Percentiles rank a stretch among this genome's conserved stretches.
These are phyloP conservation scores for Trimorus sp. DNA, from an alignment of 2,888 invertebrate species.

Conservation along the genomic window DNA sequence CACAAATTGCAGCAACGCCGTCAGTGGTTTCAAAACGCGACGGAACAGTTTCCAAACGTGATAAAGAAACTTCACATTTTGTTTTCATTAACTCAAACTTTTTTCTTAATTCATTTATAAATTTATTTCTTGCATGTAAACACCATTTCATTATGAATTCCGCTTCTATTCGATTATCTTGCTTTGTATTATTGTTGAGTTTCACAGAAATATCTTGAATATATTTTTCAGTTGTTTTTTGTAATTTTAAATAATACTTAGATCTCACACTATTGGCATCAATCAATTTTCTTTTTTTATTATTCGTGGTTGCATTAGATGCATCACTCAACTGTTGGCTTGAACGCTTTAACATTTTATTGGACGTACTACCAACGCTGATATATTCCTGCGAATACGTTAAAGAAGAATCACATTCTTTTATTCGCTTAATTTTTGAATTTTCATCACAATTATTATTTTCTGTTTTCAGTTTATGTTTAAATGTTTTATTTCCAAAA, in stretches of 20 bases:
- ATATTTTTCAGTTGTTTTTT: constrained; percentile 2
- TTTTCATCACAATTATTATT: no score
- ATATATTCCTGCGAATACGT: no score
- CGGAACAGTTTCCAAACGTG: background rate
- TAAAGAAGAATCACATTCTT: no score
- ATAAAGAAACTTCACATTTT: constrained; percentile 11
- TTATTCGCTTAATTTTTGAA: no score
- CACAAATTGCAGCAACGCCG: background rate
- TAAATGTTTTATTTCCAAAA: no score
- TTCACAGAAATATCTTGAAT: constrained; percentile 1
- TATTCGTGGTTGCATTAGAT: no score
- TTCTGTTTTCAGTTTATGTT: no score
- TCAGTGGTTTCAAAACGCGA: background rate
- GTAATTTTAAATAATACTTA: background rate
- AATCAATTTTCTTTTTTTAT: no score
- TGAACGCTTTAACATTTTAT: no score
- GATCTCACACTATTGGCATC: no score
- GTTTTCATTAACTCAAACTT: background rate
- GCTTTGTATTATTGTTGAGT: background rate
- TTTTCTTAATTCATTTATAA: background rate
- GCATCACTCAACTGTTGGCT: no score
- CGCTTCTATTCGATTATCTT: constrained; percentile 1
- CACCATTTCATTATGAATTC: constrained; percentile 14
- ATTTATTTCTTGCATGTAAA: background rate
- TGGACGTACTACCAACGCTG: no score